A percentile compares a stretch with the other conserved stretches of the same genome.
Evolutionary conservation across 2,888 invertebrate species (phyloP).

Genomic region (Cataglyphis albicans): DNA sequence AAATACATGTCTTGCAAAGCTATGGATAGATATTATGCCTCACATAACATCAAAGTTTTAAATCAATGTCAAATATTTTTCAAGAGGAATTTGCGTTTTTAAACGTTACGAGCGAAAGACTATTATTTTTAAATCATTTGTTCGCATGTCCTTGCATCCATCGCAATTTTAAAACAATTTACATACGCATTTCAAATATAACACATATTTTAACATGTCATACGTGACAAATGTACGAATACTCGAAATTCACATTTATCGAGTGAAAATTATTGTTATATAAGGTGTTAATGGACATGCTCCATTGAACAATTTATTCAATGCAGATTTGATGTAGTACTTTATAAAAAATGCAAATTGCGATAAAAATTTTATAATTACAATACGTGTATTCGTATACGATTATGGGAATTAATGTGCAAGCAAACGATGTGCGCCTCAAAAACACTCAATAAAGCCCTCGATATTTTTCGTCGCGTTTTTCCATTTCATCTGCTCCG

Average conservation of each 20-base stretch:
- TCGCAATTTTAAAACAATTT: constrained; percentile 22
- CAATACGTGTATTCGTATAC: not conserved
- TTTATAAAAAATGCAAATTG: constrained; percentile 17
- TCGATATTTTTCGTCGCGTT: constrained; percentile 6
- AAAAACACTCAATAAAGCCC: constrained; percentile 6
- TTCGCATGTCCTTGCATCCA: not conserved
- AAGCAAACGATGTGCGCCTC: constrained; percentile 5
- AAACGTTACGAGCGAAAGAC: not conserved
- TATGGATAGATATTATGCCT: not conserved
- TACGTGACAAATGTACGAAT: constrained; percentile 13
- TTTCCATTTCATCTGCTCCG: constrained; percentile 23
- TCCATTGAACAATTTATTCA: not conserved
- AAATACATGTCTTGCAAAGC: not conserved
- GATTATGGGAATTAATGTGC: constrained; percentile 10
- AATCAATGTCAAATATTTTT: not conserved
- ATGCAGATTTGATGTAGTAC: constrained; percentile 8
- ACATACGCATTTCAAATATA: not conserved
- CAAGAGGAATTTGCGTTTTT: not conserved
- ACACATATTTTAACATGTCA: constrained; percentile 14
- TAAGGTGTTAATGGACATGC: constrained; percentile 28
- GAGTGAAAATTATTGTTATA: constrained; percentile 17
- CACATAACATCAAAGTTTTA: not conserved
- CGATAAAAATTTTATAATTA: constrained; percentile 19
- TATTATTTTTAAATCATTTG: not conserved
- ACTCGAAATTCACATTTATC: constrained; percentile 20